Base-by-base conservation (phyloP, 2,888 invertebrate species). In the Calliopum simillimum region DNA sequence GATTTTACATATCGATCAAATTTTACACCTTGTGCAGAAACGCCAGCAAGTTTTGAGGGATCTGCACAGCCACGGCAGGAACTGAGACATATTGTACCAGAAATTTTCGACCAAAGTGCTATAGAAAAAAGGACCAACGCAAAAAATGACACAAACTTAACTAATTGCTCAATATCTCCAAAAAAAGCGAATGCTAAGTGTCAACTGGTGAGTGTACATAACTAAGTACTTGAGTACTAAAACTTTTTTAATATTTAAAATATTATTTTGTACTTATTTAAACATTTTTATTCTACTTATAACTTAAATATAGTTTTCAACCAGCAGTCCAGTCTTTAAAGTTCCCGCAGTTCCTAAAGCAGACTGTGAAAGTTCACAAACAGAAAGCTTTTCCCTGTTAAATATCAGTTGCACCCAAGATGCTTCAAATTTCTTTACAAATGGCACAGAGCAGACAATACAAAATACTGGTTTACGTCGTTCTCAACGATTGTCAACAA, bases 271-370 rank as follows among this genome's bases (percentile, higher is more conserved):
- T n/a, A n/a, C n/a, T n/a, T n/a, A n/a, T n/a, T n/a, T n/a, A 4
- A 33, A 33, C 33, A 8, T 33, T 33, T 8, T 33, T 8, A 33
- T 33, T 33, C 33, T 33, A 8, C 8, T 33, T 6, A 6, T 33
- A 33, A 33, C 5, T 33, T 33, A 6, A 4, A 71, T 71, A 6
- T 64, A 80, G 80, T 79, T 79, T 51, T 69, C 72, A 21, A 75
- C 64, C 13, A 77, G 73, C 41, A 78, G 76, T 69, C 76, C 78
- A 0, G 65, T 77, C 16, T 80, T 80, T 21, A 81, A 80, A 76
- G 70, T 77, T 53, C 79, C 80, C 5, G 69, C 71, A 25, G 63
- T 73, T 16, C 77, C 78, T 12, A 16, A 8, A 1, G 4, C 13
- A 53, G 44, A 46, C 13, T 58, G 44, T 33, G 33, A 33, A 8